A percentile compares a stretch with the other conserved stretches of the same genome.
Evolutionary conservation across 2,113 vertebrate species (phyloP).

Genomic region (Myrmophylax atrothorax): DNA sequence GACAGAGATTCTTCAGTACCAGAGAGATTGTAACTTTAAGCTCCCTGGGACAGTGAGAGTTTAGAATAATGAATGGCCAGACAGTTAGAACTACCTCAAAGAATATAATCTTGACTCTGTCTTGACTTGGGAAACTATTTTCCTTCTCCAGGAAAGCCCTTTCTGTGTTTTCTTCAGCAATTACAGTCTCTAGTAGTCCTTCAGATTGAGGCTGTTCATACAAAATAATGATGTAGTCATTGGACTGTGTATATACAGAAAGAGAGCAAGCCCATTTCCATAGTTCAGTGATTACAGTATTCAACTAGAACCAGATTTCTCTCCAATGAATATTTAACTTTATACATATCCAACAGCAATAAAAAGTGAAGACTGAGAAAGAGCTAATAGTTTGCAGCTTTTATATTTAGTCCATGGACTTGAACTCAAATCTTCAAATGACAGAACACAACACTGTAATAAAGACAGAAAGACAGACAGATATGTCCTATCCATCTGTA

Average conservation of each 20-base stretch:
- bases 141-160: background rate
- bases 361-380: background rate
- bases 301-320: background rate
- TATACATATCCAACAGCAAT: background rate
- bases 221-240: background rate
- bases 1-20: background rate
- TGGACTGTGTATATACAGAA: background rate
- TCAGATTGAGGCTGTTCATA: background rate
- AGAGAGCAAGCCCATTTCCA: fast-evolving
- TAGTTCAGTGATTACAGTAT: background rate
- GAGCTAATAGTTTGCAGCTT: background rate
- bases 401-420: background rate
- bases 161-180: background rate
- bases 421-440: background rate
- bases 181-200: background rate
- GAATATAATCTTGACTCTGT: background rate
- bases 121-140: background rate
- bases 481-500: background rate
- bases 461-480: background rate
- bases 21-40: background rate
- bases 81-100: background rate
- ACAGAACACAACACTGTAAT: background rate
- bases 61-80: background rate
- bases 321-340: background rate
- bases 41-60: background rate